Conservation (phyloP, 2,113 vertebrate species). For the Clarias magur region DNA sequence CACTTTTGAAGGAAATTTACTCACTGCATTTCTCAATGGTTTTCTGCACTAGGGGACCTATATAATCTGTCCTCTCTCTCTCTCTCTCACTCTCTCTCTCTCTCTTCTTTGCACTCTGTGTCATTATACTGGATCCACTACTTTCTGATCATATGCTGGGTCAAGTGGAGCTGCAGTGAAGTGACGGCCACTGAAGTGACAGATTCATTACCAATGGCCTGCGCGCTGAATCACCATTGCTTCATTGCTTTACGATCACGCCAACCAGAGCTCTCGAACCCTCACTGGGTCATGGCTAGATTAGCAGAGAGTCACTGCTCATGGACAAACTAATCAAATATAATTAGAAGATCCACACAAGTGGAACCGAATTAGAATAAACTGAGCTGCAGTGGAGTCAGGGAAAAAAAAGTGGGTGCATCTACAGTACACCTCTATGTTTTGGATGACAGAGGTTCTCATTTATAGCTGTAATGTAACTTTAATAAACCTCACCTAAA, state of each 20-base stretch:
- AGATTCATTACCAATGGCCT: slow-evolving; percentile 35
- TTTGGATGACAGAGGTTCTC: background rate
- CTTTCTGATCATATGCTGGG: slow-evolving; percentile 35
- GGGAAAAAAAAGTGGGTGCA: background rate
- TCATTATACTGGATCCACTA: background rate
- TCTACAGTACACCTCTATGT: background rate
- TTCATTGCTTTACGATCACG: slow-evolving; percentile 30
- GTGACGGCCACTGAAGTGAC: slow-evolving; percentile 41
- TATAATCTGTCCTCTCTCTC: background rate
- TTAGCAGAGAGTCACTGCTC: slow-evolving; percentile 30
- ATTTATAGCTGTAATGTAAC: background rate
- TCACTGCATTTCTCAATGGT: background rate
- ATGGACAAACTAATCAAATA: slow-evolving; percentile 47
- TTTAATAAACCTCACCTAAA: slow-evolving; percentile 24
- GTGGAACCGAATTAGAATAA: slow-evolving; percentile 17
- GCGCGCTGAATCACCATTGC: slow-evolving; percentile 1
- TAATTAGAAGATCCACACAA: slow-evolving; percentile 40
- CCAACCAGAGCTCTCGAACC: slow-evolving; percentile 22
- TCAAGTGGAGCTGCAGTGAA: slow-evolving; percentile 25
- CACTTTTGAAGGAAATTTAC: background rate
- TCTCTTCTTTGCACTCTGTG: background rate
- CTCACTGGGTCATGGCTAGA: background rate
- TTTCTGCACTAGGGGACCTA: background rate
- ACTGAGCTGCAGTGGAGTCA: background rate
- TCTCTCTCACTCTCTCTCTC: background rate